Evolutionary conservation across 2,113 vertebrate species (phyloP).

Genomic region (Prolemur simus): DNA sequence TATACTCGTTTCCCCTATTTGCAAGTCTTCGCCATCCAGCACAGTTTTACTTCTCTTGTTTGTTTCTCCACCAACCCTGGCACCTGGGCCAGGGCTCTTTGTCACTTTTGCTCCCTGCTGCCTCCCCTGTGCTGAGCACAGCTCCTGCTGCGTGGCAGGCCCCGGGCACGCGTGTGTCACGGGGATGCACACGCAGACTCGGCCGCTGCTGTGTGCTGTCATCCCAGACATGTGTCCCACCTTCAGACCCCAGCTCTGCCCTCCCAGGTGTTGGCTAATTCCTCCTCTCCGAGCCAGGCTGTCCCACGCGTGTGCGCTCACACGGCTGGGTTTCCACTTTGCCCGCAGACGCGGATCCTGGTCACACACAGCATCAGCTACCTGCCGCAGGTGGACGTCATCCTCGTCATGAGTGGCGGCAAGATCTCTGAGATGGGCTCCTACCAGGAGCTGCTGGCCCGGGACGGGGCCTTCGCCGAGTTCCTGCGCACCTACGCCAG

Average conservation of each 20-base stretch:
- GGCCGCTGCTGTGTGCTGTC: fast-evolving
- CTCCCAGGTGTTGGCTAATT: fast-evolving
- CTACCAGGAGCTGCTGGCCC: slow-evolving; percentile 92
- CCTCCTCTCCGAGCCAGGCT: too few relatives aligned
- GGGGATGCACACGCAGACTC: neutral
- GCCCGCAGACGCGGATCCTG: slow-evolving; percentile 91
- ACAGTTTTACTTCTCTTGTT: fast-evolving
- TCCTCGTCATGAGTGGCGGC: slow-evolving; percentile 95
- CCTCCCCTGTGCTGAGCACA: fast-evolving
- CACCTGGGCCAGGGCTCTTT: neutral
- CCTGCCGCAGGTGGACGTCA: slow-evolving; percentile 90
- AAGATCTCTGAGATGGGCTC: slow-evolving; percentile 96
- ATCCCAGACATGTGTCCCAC: fast-evolving
- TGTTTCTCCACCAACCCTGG: neutral
- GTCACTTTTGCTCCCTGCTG: neutral
- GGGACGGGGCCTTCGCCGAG: slow-evolving; percentile 93
- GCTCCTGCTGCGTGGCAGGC: fast-evolving
- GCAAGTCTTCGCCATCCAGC: fast-evolving
- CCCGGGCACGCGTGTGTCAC: fast-evolving
- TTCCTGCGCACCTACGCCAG: slow-evolving; percentile 91
- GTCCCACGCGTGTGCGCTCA: fast-evolving
- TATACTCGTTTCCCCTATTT: fast-evolving
- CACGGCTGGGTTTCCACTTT: fast-evolving
- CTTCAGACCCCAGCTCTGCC: neutral
- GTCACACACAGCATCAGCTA: slow-evolving; percentile 95